Evolutionary conservation across 2,113 vertebrate species (phyloP).

Genomic region (Callospermophilus lateralis): DNA sequence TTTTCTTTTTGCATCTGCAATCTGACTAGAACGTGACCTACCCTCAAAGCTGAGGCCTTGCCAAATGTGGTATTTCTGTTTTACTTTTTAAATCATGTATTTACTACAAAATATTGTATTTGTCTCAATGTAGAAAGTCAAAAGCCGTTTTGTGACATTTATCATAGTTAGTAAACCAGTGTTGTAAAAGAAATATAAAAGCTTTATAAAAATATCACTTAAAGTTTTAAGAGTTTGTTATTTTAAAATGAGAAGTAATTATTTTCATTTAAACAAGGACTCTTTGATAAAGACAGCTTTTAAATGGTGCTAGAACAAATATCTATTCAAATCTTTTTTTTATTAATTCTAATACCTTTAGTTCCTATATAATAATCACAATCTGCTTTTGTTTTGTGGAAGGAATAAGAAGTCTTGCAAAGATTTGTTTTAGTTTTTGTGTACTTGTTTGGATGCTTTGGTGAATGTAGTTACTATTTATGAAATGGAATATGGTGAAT

Average conservation of each 20-base stretch:
- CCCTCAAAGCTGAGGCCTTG: constrained; percentile 76
- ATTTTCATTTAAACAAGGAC: background rate
- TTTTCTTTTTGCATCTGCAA: constrained; percentile 67
- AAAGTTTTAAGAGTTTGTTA: background rate
- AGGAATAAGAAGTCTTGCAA: background rate
- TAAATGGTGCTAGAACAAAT: background rate
- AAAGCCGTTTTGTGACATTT: constrained; percentile 96
- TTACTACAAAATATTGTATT: constrained; percentile 92
- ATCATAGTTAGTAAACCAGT: constrained; percentile 98
- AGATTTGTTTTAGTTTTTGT: background rate
- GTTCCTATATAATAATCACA: background rate
- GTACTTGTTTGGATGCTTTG: background rate
- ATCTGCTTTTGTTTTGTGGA: background rate
- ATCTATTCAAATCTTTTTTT: background rate
- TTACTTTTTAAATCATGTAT: constrained; percentile 87
- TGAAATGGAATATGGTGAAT: background rate
- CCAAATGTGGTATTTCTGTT: constrained; percentile 64
- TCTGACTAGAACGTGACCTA: constrained; percentile 93
- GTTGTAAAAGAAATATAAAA: constrained; percentile 85
- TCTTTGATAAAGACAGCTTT: background rate
- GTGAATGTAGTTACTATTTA: background rate
- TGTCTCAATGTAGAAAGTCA: constrained; percentile 94
- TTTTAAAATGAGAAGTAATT: background rate
- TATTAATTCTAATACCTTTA: background rate
- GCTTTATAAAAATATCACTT: background rate